Conservation (phyloP, 2,888 invertebrate genomes). For the Portevinia maculata region DNA sequence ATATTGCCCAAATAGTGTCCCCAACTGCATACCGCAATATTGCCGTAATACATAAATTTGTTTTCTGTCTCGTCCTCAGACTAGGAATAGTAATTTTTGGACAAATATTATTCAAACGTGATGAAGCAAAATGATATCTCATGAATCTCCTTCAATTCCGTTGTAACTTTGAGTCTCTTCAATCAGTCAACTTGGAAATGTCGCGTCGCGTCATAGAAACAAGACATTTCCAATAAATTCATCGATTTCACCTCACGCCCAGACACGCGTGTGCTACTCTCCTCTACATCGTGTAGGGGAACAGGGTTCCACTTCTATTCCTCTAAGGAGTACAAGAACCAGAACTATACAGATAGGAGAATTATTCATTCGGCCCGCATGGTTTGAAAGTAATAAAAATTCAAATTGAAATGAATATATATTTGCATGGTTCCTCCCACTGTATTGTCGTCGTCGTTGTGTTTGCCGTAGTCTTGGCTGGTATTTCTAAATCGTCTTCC, state of each 20-base stretch:
- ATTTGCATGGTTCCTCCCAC: slow-evolving; percentile 64
- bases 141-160: slow-evolving; percentile 52
- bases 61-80: not conserved
- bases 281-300: not conserved
- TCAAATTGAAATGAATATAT: slow-evolving; percentile 63
- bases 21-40: too few relatives aligned
- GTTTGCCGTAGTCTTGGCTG: slow-evolving; percentile 4
- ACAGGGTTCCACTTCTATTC: not conserved
- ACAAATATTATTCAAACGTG: slow-evolving; percentile 45
- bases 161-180: slow-evolving; percentile 17
- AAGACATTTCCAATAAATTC: slow-evolving; percentile 45
- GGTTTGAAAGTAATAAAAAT: slow-evolving; percentile 55
- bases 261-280: slow-evolving; percentile 29
- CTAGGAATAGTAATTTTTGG: slow-evolving; percentile 17
- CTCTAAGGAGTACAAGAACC: slow-evolving; percentile 6
- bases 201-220: slow-evolving; percentile 2
- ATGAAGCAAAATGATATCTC: slow-evolving; percentile 41
- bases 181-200: slow-evolving; percentile 38
- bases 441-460: slow-evolving; percentile 19
- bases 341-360: slow-evolving; percentile 25
- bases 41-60: not conserved
- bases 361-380: slow-evolving; percentile 72
- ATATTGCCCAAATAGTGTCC: too few relatives aligned
- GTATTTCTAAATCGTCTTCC: slow-evolving; percentile 49
- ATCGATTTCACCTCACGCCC: slow-evolving; percentile 60